Percentiles rank a stretch among this genome's conserved stretches.
Conservation (phyloP, 2,113 vertebrate species). For the Bubo bubo region DNA sequence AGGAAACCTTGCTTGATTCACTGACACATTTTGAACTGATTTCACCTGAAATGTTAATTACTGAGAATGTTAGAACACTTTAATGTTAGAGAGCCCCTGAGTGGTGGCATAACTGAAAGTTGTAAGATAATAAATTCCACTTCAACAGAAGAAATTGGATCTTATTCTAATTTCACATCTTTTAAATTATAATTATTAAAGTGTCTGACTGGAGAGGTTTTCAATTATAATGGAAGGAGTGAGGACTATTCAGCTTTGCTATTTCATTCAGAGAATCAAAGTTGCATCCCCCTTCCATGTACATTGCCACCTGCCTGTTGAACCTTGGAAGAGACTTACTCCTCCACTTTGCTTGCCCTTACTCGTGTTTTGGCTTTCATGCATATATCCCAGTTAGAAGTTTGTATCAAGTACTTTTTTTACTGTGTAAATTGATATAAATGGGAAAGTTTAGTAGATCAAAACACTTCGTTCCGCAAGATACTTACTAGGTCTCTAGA, state of each 20-base stretch:
- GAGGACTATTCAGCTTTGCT: neutral
- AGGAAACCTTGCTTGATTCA: neutral
- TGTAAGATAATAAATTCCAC: neutral
- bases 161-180: neutral
- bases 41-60: neutral
- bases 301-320: neutral
- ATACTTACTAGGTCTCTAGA: neutral
- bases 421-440: neutral
- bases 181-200: neutral
- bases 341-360: neutral
- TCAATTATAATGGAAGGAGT: neutral
- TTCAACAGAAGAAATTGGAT: neutral
- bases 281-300: neutral
- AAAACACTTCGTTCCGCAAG: neutral
- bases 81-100: neutral
- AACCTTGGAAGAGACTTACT: neutral
- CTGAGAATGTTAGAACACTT: neutral
- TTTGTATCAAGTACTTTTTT: neutral
- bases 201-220: neutral
- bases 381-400: neutral
- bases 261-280: neutral
- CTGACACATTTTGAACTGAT: neutral
- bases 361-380: neutral
- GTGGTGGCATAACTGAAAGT: neutral
- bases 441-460: neutral